Evolutionary conservation across 2,113 vertebrate species (phyloP).

Genomic region (Pandion haliaetus): DNA sequence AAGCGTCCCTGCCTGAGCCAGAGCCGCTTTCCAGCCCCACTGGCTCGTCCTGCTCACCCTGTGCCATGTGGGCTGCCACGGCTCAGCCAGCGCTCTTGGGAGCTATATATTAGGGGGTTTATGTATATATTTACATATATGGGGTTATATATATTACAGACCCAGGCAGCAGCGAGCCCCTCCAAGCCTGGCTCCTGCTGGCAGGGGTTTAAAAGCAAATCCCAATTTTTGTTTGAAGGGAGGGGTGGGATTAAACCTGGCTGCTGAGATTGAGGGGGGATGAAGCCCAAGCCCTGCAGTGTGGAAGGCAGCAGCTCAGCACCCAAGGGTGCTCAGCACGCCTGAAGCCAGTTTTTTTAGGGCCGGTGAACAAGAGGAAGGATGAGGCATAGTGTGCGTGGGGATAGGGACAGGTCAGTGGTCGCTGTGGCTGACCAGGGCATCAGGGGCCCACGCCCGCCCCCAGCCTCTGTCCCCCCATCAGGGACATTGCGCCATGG

Average conservation of each 20-base stretch:
- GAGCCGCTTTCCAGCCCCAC: neutral
- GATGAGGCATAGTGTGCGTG: accelerated
- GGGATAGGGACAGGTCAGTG: neutral
- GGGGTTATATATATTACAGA: neutral
- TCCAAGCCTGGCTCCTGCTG: neutral
- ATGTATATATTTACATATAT: neutral
- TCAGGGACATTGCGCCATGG: accelerated
- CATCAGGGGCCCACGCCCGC: accelerated
- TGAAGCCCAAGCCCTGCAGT: neutral
- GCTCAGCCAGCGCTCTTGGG: neutral
- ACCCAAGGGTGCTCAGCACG: neutral
- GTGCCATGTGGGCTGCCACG: accelerated
- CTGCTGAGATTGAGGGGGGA: neutral
- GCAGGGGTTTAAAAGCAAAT: neutral
- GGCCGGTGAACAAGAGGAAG: neutral
- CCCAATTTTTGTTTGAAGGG: neutral
- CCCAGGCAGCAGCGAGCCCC: neutral
- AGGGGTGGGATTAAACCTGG: neutral
- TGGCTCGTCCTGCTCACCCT: neutral
- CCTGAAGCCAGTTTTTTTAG: neutral
- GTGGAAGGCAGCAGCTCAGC: neutral
- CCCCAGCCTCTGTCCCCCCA: neutral
- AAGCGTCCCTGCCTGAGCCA: neutral
- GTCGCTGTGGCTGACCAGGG: accelerated
- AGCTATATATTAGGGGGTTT: accelerated